These are phyloP conservation scores for Cyaniris semiargus DNA, from an alignment of 2,888 invertebrate genomes.

Conservation along the genomic window DNA sequence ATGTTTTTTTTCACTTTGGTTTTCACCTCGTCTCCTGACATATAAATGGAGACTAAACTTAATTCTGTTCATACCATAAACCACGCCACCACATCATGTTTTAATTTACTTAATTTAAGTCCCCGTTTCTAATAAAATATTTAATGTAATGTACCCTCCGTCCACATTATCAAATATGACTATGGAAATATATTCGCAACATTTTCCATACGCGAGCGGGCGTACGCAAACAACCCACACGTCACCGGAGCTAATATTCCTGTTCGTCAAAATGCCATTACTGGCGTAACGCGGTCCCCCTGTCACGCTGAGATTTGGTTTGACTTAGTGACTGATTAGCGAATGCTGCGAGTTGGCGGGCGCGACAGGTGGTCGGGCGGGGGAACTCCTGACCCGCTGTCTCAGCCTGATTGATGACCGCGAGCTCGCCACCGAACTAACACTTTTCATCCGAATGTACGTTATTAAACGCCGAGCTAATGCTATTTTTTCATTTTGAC, in stretches of 20 bases:
- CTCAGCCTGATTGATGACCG: constrained; percentile 64
- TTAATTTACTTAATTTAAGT: constrained; percentile 1
- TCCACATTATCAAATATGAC: constrained; percentile 11
- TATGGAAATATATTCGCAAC: constrained; percentile 23
- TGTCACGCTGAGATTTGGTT: constrained; percentile 68
- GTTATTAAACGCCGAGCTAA: not conserved
- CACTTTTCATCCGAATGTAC: constrained; percentile 25
- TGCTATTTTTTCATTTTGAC: not conserved
- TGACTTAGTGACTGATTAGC: constrained; percentile 79
- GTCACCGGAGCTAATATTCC: constrained; percentile 56
- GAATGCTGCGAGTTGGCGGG: constrained; percentile 66
- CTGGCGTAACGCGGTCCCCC: constrained; percentile 47
- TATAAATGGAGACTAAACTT: not conserved
- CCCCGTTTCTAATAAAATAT: constrained; percentile 1
- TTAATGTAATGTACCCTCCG: constrained; percentile 10
- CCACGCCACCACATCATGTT: not conserved
- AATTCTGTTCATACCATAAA: not conserved
- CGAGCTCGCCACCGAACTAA: constrained; percentile 30
- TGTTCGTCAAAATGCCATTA: constrained; percentile 73
- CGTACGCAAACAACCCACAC: constrained; percentile 42
- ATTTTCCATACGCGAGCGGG: constrained; percentile 22
- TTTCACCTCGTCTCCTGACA: not conserved
- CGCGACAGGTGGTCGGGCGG: constrained; percentile 73
- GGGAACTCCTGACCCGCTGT: constrained; percentile 61
- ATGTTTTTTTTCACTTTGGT: not conserved